Base-by-base conservation (phyloP, 2,888 invertebrate genomes). In the Tipula unca region DNA sequence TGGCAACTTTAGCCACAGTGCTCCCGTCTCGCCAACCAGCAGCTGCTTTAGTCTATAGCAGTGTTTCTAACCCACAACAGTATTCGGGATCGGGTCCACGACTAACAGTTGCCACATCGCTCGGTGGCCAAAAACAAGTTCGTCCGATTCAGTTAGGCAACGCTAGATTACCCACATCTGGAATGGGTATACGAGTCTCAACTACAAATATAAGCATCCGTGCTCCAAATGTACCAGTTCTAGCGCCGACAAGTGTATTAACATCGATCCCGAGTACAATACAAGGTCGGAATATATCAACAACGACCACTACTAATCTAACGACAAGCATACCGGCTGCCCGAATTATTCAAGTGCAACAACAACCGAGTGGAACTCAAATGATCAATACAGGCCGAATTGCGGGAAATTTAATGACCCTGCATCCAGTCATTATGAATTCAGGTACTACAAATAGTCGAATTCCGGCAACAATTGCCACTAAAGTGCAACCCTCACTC, bases 171-270 rank as follows among this genome's bases (percentile, higher is more conserved):
- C 89, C 90, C 0, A 88, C 89, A 0, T 87, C 90, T 10, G 90
- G 90, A 87, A 86, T 90, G 32, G 88, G 88, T 5, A 85, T 86
- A 39, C 86, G 86, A 39, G 88, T 88, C 87, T 90, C 90, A 86
- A 90, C 90, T 2, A 90, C 90, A 3, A 90, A 89, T 87, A 90
- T 91, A 2, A 91, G 90, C 86, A 90, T 91, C 85, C 89, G 91
- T 6, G 89, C 90, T 1, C 90, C 90, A 0, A 90, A 89, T 87
- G 87, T 90, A 54, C 89, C 89, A 82, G 87, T 88, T 1, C 86
- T 91, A 4, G 88, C 89, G 32, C 88, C 90, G 3, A 87, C 89
- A 1, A 87, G 85, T 35, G 86, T 86, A 36, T 85, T 89, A 29
- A 86, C 88, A 1, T 88, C 88, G 14, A 87, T 88, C 0, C 85